phyloP scores from a whole-genome alignment of 2,888 invertebrate species.

The Callimorpha dominula region DNA sequence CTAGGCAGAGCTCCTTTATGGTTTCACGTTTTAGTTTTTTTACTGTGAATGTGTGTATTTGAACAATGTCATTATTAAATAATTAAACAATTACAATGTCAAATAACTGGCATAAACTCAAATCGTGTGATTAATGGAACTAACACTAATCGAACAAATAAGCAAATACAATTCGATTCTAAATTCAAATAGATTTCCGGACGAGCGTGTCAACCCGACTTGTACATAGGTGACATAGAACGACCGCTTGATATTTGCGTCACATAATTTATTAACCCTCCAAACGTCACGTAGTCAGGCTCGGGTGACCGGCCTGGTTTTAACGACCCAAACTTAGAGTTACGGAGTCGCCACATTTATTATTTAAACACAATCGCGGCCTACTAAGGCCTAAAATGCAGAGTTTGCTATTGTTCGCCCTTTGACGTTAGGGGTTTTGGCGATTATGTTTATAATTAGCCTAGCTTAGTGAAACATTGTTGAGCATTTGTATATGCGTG shows the following conservation, averaged over 20 bases:
- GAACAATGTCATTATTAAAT: not conserved
- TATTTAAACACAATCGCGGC: constrained; percentile 63
- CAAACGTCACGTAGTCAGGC: constrained; percentile 51
- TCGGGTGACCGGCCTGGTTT: constrained; percentile 55
- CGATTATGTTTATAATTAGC: constrained; percentile 14
- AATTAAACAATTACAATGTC: not conserved
- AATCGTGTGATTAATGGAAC: constrained; percentile 4
- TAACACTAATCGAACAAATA: not conserved
- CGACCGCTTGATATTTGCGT: constrained; percentile 37
- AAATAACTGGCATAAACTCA: not conserved
- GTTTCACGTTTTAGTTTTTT: not conserved
- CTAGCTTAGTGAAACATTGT: constrained; percentile 4
- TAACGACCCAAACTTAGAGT: constrained; percentile 66
- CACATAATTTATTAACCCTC: constrained; percentile 51
- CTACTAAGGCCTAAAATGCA: constrained; percentile 31
- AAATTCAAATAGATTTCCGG: constrained; percentile 16
- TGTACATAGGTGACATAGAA: constrained; percentile 19
- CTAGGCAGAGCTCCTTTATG: no score
- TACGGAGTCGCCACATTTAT: constrained; percentile 63
- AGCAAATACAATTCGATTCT: constrained; percentile 12
- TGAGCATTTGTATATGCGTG: not conserved
- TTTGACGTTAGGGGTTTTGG: not conserved
- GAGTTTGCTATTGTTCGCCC: constrained; percentile 27
- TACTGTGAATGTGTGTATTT: not conserved
- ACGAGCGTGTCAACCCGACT: constrained; percentile 15